These are phyloP conservation scores for Sinonovacula constricta DNA, from an alignment of 1,140 invertebrate genomes.

Conservation along the genomic window DNA sequence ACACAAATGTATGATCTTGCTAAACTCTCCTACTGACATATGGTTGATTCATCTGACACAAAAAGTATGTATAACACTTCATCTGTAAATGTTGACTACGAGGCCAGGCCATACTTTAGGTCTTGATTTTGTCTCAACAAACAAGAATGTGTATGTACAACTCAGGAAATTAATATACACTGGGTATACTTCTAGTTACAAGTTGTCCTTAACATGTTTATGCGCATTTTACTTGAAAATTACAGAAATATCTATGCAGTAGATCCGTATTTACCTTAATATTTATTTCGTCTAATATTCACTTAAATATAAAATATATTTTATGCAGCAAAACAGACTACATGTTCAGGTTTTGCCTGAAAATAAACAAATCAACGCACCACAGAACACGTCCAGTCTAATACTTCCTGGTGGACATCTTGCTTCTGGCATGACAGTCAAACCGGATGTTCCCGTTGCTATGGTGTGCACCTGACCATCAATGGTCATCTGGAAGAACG, in stretches of 20 bases:
- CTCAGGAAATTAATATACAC: not conserved
- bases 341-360: too few relatives aligned
- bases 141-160: not conserved
- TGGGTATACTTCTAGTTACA: not conserved
- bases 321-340: not conserved
- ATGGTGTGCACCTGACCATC: constrained; percentile 9
- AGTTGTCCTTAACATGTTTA: too few relatives aligned
- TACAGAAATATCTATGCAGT: not conserved
- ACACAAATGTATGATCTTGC: not conserved
- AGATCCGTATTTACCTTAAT: too few relatives aligned
- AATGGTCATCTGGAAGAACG: constrained; percentile 31
- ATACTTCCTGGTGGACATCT: constrained; percentile 11
- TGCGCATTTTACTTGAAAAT: not conserved
- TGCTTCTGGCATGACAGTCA: not conserved
- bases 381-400: constrained; percentile 34
- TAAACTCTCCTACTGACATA: too few relatives aligned
- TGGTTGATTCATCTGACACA: not conserved
- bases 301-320: too few relatives aligned
- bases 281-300: too few relatives aligned
- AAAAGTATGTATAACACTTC: too few relatives aligned
- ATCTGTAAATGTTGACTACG: not conserved
- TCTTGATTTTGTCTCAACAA: not conserved
- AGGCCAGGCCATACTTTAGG: not conserved
- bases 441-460: not conserved
- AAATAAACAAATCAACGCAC: too few relatives aligned